Base-by-base conservation (phyloP, 2,888 invertebrate species). In the Tenthredo notha region DNA sequence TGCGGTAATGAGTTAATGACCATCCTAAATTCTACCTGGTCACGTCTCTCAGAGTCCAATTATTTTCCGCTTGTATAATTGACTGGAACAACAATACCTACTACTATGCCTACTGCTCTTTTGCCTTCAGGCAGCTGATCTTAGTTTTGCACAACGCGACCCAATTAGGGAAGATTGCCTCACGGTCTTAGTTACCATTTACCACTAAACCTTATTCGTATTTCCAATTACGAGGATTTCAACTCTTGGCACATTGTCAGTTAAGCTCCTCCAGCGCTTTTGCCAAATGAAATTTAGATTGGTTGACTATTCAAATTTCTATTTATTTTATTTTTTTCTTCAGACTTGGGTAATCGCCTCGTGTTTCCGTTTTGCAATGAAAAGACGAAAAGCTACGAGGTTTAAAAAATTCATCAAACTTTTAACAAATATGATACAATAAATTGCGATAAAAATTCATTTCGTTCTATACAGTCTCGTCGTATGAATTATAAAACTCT, bases 141-240 rank as follows among this genome's bases (percentile, higher is more conserved):
- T 77, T 54, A 50, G 61, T 61, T 80, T 80, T 80, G 80, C 80
- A 80, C 65, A 80, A 80, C 61, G 80, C 80, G 80, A 80, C 80
- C 80, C 80, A 80, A 80, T 80, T 80, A 80, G 40, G 65, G 40
- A 74, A 80, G 80, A 80, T 80, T 58, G 80, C 80, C 61, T 80
- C 37, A 65, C 80, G 77, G 50, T 77, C 80, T 61, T 37, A 40
- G 80, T 80, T 80, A 50, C 50, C 50, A 54, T 80, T 54, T 61
- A 58, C 80, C 61, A 80, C 80, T 25, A 58, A 80, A 80, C 18
- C 54, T 40, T 74, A 74, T 80, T 80, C 80, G n/a, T 80, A 65
- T 80, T 80, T 80, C 80, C 37, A 77, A 77, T 77, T 77, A 77
- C 77, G 18, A 77, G 33, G 50, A 54, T 43, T 21, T 40, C 43